Conservation (phyloP, 2,797 vertebrate species). For the Anolis apletophallus region DNA sequence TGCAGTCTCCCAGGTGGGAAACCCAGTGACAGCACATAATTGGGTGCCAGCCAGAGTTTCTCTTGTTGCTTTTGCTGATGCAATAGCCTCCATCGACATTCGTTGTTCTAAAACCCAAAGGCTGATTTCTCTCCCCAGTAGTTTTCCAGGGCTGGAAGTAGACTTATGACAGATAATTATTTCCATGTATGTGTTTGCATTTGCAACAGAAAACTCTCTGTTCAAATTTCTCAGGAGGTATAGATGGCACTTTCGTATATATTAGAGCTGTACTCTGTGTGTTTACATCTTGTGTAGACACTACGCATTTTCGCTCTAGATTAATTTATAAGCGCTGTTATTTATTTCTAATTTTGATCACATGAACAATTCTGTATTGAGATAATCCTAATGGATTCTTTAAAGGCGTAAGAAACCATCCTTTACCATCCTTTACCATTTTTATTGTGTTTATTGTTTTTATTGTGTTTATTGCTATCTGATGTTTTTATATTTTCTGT, state of each 20-base stretch:
- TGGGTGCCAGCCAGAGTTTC: slow-evolving; percentile 11
- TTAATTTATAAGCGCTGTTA: neutral
- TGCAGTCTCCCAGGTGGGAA: slow-evolving; percentile 8
- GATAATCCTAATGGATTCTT: neutral
- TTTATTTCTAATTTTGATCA: neutral
- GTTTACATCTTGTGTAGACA: neutral
- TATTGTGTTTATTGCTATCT: no score
- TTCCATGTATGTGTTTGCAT: neutral
- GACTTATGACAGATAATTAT: neutral
- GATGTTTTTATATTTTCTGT: no score
- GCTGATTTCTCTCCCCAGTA: neutral
- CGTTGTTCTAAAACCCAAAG: slow-evolving; percentile 35
- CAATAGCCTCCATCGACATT: slow-evolving; percentile 35
- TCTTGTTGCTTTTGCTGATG: slow-evolving; percentile 40
- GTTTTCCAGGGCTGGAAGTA: slow-evolving; percentile 23
- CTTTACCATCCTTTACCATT: neutral
- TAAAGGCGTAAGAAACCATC: neutral
- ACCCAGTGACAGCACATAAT: neutral
- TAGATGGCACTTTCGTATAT: neutral
- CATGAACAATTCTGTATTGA: neutral
- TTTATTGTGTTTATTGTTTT: no score
- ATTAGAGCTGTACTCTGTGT: neutral
- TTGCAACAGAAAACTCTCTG: neutral
- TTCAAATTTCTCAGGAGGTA: slow-evolving; percentile 4
- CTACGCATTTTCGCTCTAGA: neutral